A percentile compares a stretch with the other conserved stretches of the same genome.
phyloP scores from a whole-genome alignment of 1,140 invertebrate genomes.

The Zaprionus taronus region DNA sequence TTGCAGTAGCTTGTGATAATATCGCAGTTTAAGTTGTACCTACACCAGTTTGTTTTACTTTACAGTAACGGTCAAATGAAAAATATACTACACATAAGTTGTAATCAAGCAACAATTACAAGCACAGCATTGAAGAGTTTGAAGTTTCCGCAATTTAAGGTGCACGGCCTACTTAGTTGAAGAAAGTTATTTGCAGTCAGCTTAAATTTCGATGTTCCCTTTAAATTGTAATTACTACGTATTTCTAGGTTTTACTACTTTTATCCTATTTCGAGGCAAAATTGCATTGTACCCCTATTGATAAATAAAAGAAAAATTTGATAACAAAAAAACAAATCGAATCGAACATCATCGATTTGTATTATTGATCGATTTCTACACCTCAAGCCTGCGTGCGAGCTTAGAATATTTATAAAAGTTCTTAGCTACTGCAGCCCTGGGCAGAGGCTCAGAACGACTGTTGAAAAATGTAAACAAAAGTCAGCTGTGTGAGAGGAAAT shows the following conservation, averaged over 20 bases:
- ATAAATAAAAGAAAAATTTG: no score
- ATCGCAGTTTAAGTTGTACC: constrained; percentile 10
- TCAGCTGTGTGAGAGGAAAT: constrained; percentile 36
- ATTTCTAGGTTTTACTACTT: background rate
- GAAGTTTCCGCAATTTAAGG: background rate
- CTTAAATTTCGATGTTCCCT: background rate
- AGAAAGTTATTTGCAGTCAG: no score
- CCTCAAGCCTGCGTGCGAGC: background rate
- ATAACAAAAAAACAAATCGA: background rate
- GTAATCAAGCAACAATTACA: background rate
- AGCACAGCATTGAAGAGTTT: background rate
- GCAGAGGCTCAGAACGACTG: constrained; percentile 6
- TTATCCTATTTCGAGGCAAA: background rate
- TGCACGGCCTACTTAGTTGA: background rate
- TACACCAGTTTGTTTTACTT: background rate
- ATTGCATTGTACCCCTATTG: no score
- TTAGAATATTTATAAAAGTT: background rate
- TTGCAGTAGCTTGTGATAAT: constrained; percentile 25
- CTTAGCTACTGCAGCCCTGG: constrained; percentile 22
- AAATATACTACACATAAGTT: background rate
- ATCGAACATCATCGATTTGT: background rate
- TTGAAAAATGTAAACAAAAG: constrained; percentile 51
- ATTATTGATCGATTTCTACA: background rate
- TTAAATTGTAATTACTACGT: background rate
- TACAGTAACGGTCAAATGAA: background rate